A percentile compares a stretch with the other conserved stretches of the same genome.
These are phyloP conservation scores for Neosilurus hyrtlii DNA, from an alignment of 2,797 vertebrate species.

Conservation along the genomic window DNA sequence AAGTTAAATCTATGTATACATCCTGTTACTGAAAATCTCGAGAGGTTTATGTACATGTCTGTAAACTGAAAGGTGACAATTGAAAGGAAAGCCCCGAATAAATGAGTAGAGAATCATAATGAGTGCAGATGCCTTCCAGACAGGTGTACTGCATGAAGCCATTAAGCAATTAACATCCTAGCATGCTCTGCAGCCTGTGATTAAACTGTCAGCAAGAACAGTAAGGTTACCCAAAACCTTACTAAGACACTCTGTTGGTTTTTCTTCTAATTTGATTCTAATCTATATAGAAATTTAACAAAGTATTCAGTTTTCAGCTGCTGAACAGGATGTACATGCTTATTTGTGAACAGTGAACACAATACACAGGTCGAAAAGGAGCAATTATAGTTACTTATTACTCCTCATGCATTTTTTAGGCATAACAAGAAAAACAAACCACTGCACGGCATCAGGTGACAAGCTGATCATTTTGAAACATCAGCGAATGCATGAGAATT, in stretches of 20 bases:
- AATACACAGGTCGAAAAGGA: not conserved
- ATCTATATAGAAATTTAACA: not conserved
- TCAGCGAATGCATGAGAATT: no score
- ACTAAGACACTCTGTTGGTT: not conserved
- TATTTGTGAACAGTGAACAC: not conserved
- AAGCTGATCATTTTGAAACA: not conserved
- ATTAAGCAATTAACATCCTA: conserved; percentile 9
- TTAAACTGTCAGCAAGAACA: conserved; percentile 26
- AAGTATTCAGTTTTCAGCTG: not conserved
- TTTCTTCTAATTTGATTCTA: not conserved
- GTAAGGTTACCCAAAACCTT: not conserved
- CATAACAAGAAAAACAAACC: not conserved
- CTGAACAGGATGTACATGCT: not conserved
- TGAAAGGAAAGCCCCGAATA: not conserved
- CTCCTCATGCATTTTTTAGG: not conserved
- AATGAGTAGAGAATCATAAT: not conserved
- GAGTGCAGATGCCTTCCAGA: conserved; percentile 1
- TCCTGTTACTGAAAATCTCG: not conserved
- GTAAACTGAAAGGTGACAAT: not conserved
- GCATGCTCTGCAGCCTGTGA: not conserved
- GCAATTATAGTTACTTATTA: not conserved
- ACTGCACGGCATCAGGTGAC: not conserved
- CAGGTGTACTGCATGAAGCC: conserved; percentile 6
- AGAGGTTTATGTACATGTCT: not conserved
- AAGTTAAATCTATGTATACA: not conserved